Evolutionary conservation across 2,113 vertebrate genomes (phyloP).

Genomic region (Prunella himalayana): DNA sequence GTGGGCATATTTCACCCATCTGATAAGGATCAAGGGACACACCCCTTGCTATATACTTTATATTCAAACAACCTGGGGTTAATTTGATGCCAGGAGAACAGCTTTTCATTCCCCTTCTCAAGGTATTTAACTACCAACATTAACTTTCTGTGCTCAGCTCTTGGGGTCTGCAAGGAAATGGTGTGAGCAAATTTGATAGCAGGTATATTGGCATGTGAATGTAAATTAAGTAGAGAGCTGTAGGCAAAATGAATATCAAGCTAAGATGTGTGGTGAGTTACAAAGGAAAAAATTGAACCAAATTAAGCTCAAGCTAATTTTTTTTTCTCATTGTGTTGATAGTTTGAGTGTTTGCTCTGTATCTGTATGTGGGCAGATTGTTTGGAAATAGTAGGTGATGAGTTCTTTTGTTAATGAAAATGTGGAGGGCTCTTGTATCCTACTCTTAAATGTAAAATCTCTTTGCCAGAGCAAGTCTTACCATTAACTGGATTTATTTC

Average conservation of each 20-base stretch:
- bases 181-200: slow-evolving; percentile 45
- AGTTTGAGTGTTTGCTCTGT: background rate
- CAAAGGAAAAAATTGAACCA: background rate
- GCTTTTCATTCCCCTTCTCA: slow-evolving; percentile 17
- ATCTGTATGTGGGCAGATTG: background rate
- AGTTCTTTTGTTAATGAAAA: slow-evolving; percentile 5
- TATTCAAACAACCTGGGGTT: slow-evolving; percentile 35
- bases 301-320: background rate
- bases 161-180: slow-evolving; percentile 31
- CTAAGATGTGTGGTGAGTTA: background rate
- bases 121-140: slow-evolving; percentile 14
- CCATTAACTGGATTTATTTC: background rate
- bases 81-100: slow-evolving; percentile 32
- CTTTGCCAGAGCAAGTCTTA: background rate
- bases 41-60: background rate
- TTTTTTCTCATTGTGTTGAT: background rate
- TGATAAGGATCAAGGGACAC: background rate
- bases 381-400: background rate
- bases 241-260: background rate
- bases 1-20: background rate
- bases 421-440: background rate
- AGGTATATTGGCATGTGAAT: slow-evolving; percentile 11
- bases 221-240: slow-evolving; percentile 24
- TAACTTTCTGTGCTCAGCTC: slow-evolving; percentile 37
- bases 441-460: background rate